Base-by-base conservation (phyloP, 2,888 invertebrate genomes). In the Gnatocerus cornutus region DNA sequence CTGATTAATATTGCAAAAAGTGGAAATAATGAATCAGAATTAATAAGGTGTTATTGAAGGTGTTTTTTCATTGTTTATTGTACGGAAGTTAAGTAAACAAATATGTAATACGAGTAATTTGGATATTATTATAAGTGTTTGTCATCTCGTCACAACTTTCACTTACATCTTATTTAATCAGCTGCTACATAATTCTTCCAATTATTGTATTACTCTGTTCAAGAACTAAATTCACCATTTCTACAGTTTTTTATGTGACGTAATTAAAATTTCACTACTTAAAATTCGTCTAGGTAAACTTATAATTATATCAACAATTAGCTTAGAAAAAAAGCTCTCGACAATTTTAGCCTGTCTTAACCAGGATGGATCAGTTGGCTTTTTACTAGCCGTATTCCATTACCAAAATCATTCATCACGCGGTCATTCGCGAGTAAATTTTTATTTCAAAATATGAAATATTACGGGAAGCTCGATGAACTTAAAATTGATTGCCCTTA, bases 341-440 rank as follows among this genome's bases (percentile, higher is more conserved):
- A 33, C 33, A 33, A 6, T 33, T 33, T 33, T 33, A 33, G 33
- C 33, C 33, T 33, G 33, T 33, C 33, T 33, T 33, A 33, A n/a
- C 1, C n/a, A 33, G 1, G n/a, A 33, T 33, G 33, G 33, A 33
- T 33, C 2, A 33, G 33, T 7, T n/a, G 33, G 9, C n/a, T 33
- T 33, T 33, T 33, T 33, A 33, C 33, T n/a, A 33, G n/a, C 33
- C 7, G 1, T 7, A 7, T 33, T 33, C 33, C 33, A 33, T 33
- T 33, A 33, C 33, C 33, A n/a, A 33, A 33, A 33, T 33, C 33
- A 33, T 33, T 33, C 33, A 33, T 33, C 33, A 33, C 7, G 33
- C 33, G 33, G 33, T 33, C n/a, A 33, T 33, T 33, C 33, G n/a
- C n/a, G 33, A 33, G 33, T 33, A 33, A 33, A 33, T 33, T 33